Percentiles rank a stretch among this genome's conserved stretches.
phyloP scores from a whole-genome alignment of 2,797 vertebrate genomes.

The Falco peregrinus region DNA sequence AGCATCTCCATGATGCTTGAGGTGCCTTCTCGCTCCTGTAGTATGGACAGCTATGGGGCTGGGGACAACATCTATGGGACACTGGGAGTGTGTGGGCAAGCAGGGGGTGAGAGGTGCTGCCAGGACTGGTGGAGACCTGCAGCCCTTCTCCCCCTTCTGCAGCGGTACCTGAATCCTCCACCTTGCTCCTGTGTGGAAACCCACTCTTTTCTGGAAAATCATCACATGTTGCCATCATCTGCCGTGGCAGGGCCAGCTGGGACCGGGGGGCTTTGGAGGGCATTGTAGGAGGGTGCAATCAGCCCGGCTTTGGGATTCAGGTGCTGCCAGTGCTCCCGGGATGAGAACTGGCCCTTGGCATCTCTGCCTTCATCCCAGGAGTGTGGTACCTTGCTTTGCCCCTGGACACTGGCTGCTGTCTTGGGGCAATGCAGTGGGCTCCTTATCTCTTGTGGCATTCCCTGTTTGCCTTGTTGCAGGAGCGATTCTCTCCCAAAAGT shows the following conservation, averaged over 20 bases:
- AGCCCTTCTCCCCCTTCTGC: not conserved
- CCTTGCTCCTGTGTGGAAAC: not conserved
- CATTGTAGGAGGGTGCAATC: fast-evolving
- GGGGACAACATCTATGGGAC: not conserved
- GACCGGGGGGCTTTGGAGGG: not conserved
- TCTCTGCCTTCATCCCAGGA: not conserved
- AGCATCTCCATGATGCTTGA: not conserved
- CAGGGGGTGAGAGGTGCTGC: not conserved
- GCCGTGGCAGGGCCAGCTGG: not conserved
- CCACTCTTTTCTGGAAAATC: not conserved
- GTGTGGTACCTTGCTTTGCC: fast-evolving
- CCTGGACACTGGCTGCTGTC: not conserved
- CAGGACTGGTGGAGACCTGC: not conserved
- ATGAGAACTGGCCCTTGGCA: not conserved
- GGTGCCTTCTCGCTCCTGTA: not conserved
- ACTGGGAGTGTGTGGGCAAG: not conserved
- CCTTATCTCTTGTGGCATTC: not conserved
- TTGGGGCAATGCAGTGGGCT: not conserved
- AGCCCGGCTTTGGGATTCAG: not conserved
- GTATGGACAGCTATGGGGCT: not conserved
- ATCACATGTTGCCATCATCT: not conserved
- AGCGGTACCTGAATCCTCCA: not conserved
- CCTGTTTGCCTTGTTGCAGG: not conserved
- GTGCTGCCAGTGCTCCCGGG: not conserved
- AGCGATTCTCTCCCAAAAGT: not conserved